Base-by-base conservation (phyloP, 2,113 vertebrate species). In the Mirounga angustirostris region DNA sequence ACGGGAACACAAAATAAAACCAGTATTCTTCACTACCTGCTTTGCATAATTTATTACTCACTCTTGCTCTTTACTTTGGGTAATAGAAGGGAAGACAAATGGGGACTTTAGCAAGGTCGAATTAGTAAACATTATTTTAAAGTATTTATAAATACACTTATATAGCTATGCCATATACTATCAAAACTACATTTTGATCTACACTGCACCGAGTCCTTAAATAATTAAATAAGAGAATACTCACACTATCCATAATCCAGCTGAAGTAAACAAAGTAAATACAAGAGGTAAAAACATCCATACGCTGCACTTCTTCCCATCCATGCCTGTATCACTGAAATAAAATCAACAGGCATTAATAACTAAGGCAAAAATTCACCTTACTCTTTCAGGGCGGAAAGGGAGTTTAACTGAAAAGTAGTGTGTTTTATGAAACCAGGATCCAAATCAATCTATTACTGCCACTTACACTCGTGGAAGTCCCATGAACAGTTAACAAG, bases 191-290 rank as follows among this genome's bases (percentile, higher is more conserved):
- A n/a, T 30, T 88, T 86, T 85, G 43, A 91, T 83, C 74, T 63
- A 22, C 21, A 52, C 4, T 80, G 33, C 30, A 43, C 58, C 30
- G 36, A 50, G 21, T 30, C 18, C 67, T 78, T 59, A 90, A 71
- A 33, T 46, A 71, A 69, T 43, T 40, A 78, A 78, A 43, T 56
- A 43, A 86, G 33, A 54, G 59, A 13, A 28, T 96, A 99, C 99
- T 99, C 98, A 99, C 99, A 99, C 99, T 95, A 99, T 98, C 99
- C 99, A 99, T 58, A 99, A 98, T 92, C 99, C 99, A 46, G 98
- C 99, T 43, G 99, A 99, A 5, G 99, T 99, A 96, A 99, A 99
- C 74, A 99, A 56, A 30, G 99, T 99, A 93, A 99, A 99, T 65
- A 99, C 98, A 26, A 99, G 99, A 76, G 99, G 99, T 58, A 99